Evolutionary conservation across 1,140 invertebrate genomes (phyloP), one percentile per base, ranked within the genome.

Genomic region (Neocloeon triangulifer): DNA sequence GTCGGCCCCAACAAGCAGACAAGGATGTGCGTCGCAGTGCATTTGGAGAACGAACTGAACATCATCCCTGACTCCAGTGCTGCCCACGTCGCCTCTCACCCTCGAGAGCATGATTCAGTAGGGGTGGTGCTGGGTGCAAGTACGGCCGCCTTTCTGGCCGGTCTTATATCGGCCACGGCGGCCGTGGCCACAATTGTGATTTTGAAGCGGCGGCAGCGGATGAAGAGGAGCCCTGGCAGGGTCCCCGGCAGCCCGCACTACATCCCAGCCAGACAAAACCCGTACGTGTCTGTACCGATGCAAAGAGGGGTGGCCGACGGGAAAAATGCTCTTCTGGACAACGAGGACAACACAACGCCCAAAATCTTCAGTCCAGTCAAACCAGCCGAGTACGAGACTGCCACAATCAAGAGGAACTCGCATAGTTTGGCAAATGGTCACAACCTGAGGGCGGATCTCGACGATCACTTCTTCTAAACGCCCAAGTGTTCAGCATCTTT

Each of bases 381-480:
- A 62, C 37, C 59, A 67, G 41, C 61, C 27, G 76, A 82, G 33
- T 78, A 75, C 39, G 76, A 81, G 43, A 70, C 72, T 1, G 66
- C 73, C 3, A 82, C 76, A 0, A 52, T 84, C 23, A 73, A 79
- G 43, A 53, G 77, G 22, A 76, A 80, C 45, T 77, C 74, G 43
- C 64, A 71, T 39, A 64, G 61, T 27, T 46, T 59, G 19, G 49
- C 56, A 15, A 53, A 54, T 37, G 51, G 51, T 2, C 15, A 14
- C 9, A 58, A 63, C 28, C 56, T 62, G 35, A 45, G 62, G 18
- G 51, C 56, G n/a, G 61, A 65, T 40, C 49, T 64, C 15, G 59
- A 63, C 30, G 62, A 65, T 37, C 61, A 61, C 35, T 62, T 60
- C 42, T 62, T 59, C 36, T 62, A 41, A 55, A 13, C 14, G 2